Percentiles rank a stretch among this genome's conserved stretches.
phyloP scores from a whole-genome alignment of 23 tunicate genomes.

The Ascidia mentula region DNA sequence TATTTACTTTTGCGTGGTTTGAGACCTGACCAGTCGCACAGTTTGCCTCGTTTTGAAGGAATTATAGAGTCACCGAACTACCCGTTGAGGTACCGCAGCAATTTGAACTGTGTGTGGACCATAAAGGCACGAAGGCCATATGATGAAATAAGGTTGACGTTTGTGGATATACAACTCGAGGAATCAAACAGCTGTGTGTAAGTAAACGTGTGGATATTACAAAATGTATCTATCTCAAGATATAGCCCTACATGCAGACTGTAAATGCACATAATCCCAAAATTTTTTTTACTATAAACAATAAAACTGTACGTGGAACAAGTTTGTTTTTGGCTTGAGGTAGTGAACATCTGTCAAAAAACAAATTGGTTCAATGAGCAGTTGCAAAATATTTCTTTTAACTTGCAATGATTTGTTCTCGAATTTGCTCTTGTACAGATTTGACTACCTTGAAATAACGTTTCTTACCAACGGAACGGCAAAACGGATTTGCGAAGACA shows the following conservation, averaged over 20 bases:
- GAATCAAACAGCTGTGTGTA: slow-evolving; percentile 28
- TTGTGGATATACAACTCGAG: slow-evolving; percentile 45
- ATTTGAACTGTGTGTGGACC: slow-evolving; percentile 23
- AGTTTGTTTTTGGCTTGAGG: too few relatives aligned
- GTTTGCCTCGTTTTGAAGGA: slow-evolving; percentile 17
- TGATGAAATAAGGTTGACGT: slow-evolving; percentile 22
- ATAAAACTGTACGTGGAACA: too few relatives aligned
- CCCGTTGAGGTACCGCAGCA: slow-evolving; percentile 31
- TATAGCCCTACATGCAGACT: too few relatives aligned
- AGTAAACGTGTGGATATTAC: too few relatives aligned
- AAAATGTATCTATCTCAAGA: too few relatives aligned
- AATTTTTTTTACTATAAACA: too few relatives aligned
- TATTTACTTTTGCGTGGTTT: background rate
- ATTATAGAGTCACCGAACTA: slow-evolving; percentile 40
- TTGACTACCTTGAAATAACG: slow-evolving; percentile 2
- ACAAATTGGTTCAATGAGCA: too few relatives aligned
- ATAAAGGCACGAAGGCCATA: background rate
- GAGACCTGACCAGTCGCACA: too few relatives aligned
- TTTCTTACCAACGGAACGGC: background rate
- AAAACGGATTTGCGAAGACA: slow-evolving; percentile 27
- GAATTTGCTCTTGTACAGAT: background rate
- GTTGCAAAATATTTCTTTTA: too few relatives aligned
- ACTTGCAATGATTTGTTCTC: too few relatives aligned
- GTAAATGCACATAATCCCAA: too few relatives aligned
- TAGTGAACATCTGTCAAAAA: too few relatives aligned